Conservation (phyloP, 2,113 vertebrate species). For the Nipponia nippon region DNA sequence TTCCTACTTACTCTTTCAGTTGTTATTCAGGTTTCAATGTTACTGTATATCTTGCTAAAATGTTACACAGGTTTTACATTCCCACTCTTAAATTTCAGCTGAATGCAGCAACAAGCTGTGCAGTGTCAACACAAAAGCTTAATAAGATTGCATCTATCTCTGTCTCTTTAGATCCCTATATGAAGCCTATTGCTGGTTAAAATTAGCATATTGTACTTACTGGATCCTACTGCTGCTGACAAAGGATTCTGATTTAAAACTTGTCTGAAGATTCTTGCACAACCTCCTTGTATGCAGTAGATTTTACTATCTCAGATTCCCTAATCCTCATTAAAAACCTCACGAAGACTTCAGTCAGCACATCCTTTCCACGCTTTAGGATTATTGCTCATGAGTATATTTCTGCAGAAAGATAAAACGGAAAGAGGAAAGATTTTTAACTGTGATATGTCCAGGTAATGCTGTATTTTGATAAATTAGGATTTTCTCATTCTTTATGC, state of each 20-base stretch:
- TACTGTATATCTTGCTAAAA: conserved; percentile 32
- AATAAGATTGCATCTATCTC: conserved; percentile 17
- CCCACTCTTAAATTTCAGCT: neutral
- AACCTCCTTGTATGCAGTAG: neutral
- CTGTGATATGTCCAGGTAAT: neutral
- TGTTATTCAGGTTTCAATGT: neutral
- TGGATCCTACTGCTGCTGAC: conserved; percentile 26
- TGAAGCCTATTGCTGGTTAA: conserved; percentile 5
- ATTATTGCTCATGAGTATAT: neutral
- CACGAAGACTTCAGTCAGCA: neutral
- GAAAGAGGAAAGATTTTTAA: neutral
- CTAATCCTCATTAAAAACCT: conserved; percentile 29
- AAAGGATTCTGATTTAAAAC: conserved; percentile 45
- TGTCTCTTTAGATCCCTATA: conserved; percentile 20
- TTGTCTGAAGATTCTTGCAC: neutral
- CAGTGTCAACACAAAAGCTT: conserved; percentile 48
- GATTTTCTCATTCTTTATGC: neutral
- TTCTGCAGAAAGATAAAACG: neutral
- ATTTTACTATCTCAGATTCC: conserved; percentile 9
- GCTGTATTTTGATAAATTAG: neutral
- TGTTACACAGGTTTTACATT: conserved; percentile 13
- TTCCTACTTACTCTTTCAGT: neutral
- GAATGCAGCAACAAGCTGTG: conserved; percentile 41
- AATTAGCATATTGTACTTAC: conserved; percentile 38
- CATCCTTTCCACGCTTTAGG: neutral